These are phyloP conservation scores for Yponomeuta evonymella DNA, from an alignment of 2,888 invertebrate genomes.

Conservation along the genomic window DNA sequence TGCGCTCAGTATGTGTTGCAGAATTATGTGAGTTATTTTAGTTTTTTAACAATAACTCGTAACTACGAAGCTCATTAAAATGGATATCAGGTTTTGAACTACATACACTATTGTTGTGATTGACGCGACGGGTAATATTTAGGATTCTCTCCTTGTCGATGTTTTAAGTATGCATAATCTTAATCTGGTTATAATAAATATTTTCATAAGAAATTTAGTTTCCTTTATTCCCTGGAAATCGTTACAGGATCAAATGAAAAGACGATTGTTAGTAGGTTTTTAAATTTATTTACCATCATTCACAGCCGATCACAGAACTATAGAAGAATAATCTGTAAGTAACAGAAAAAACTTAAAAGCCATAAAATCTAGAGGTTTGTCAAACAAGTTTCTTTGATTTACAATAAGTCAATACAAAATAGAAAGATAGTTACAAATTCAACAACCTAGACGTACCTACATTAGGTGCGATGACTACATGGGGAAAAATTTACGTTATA, in stretches of 20 bases:
- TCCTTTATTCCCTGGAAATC: neutral
- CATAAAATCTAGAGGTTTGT: too few relatives aligned
- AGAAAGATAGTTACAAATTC: too few relatives aligned
- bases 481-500: too few relatives aligned
- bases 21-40: neutral
- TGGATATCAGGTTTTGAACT: neutral
- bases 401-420: too few relatives aligned
- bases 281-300: neutral
- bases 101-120: neutral
- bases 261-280: neutral
- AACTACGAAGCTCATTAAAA: neutral
- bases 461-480: too few relatives aligned
- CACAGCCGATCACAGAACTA: neutral
- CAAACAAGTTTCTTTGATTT: too few relatives aligned
- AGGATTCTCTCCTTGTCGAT: neutral
- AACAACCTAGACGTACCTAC: too few relatives aligned
- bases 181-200: constrained; percentile 8
- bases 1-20: neutral
- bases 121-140: constrained; percentile 2
- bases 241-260: neutral
- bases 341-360: neutral
- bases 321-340: neutral
- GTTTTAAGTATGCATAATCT: neutral
- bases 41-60: neutral
- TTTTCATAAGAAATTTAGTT: constrained; percentile 3